Evolutionary conservation across 2,797 vertebrate genomes (phyloP).

Genomic region (Scolopax rusticola): DNA sequence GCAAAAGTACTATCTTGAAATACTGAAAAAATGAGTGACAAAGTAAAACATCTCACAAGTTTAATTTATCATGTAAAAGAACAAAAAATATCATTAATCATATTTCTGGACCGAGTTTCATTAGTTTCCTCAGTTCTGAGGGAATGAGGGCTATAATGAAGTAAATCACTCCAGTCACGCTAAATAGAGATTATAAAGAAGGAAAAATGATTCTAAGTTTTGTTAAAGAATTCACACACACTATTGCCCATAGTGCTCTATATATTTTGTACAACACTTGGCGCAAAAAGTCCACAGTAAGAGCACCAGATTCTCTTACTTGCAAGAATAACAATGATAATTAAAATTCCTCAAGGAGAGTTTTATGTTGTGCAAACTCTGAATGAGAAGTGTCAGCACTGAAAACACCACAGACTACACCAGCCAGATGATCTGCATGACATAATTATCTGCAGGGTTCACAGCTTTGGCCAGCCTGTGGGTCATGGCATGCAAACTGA

Average conservation of each 20-base stretch:
- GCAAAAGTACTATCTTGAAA: background rate
- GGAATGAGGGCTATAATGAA: background rate
- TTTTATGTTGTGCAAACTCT: background rate
- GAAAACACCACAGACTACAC: background rate
- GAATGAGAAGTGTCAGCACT: background rate
- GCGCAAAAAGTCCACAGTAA: background rate
- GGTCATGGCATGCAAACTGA: background rate
- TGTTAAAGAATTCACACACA: background rate
- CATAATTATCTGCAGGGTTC: background rate
- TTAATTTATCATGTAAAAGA: background rate
- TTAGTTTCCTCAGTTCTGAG: background rate
- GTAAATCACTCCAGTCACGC: background rate
- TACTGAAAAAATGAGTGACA: background rate
- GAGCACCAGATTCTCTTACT: background rate
- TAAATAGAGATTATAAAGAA: background rate
- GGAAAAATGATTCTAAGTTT: accelerated
- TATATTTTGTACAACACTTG: background rate
- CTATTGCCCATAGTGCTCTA: background rate
- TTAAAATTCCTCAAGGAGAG: background rate
- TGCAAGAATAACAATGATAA: background rate
- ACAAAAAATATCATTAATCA: background rate
- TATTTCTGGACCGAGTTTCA: background rate
- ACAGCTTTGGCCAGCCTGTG: background rate
- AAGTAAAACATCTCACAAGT: background rate
- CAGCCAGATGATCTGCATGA: background rate